Evolutionary conservation across 2,888 invertebrate species (phyloP).

Genomic region (Dasysyrphus albostriatus): DNA sequence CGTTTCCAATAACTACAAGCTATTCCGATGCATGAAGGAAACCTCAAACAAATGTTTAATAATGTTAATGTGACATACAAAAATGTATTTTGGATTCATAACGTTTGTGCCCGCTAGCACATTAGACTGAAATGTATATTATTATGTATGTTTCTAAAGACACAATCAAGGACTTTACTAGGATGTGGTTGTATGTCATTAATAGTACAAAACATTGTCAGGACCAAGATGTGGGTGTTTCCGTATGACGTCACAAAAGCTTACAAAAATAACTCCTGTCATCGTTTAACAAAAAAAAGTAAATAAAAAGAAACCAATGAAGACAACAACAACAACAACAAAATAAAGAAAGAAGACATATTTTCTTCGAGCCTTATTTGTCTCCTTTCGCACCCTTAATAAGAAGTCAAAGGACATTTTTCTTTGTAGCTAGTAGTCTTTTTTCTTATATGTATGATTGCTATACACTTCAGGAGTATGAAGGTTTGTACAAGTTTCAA

Average conservation of each 20-base stretch:
- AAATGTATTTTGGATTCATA: constrained; percentile 12
- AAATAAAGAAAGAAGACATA: constrained; percentile 18
- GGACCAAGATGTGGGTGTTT: neutral
- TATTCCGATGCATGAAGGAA: constrained; percentile 15
- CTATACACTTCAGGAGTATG: constrained; percentile 32
- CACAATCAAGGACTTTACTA: constrained; percentile 37
- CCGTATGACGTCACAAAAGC: constrained; percentile 49
- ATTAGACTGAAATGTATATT: constrained; percentile 18
- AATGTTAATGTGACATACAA: constrained; percentile 15
- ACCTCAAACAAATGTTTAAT: constrained; percentile 15
- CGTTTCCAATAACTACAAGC: constrained; percentile 27
- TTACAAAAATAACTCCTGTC: constrained; percentile 51
- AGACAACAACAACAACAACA: constrained; percentile 2
- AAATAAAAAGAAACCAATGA: neutral
- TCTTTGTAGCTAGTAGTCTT: constrained; percentile 49
- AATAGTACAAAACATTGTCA: neutral
- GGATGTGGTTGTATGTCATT: neutral
- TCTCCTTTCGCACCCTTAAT: constrained; percentile 67
- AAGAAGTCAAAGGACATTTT: constrained; percentile 68
- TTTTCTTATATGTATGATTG: constrained; percentile 39
- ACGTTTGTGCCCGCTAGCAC: constrained; percentile 16
- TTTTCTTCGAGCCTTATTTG: constrained; percentile 50
- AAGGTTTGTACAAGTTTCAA: constrained; percentile 52
- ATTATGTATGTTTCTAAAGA: constrained; percentile 1
- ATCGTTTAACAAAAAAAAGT: constrained; percentile 8